These are phyloP conservation scores for Phymorhynchus buccinoides DNA, from an alignment of 1,140 invertebrate genomes.

Conservation along the genomic window DNA sequence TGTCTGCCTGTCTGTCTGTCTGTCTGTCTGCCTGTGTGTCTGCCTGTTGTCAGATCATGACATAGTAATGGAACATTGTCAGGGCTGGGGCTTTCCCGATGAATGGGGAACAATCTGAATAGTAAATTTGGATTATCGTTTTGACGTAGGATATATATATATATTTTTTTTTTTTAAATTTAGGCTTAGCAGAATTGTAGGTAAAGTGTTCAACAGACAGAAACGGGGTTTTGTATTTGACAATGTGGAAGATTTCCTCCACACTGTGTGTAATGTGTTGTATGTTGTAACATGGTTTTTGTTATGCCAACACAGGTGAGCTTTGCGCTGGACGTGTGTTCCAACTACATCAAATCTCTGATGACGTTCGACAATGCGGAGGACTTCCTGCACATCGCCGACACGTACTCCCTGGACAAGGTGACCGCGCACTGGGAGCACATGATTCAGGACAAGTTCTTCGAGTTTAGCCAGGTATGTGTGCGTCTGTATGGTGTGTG, in stretches of 20 bases:
- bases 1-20: no score
- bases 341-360: slow-evolving; percentile 68
- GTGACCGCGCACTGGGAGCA: slow-evolving; percentile 66
- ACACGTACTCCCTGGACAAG: slow-evolving; percentile 68
- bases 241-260: neutral
- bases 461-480: slow-evolving; percentile 62
- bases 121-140: no score
- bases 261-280: neutral
- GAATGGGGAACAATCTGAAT: no score
- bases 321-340: slow-evolving; percentile 68
- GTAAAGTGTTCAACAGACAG: neutral
- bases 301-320: slow-evolving; percentile 57
- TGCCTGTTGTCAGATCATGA: no score
- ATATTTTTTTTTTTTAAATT: no score
- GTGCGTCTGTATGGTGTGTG: no score
- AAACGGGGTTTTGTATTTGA: neutral
- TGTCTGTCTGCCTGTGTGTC: no score
- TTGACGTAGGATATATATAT: no score
- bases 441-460: slow-evolving; percentile 68
- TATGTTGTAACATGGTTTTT: neutral
- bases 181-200: no score
- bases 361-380: slow-evolving; percentile 70
- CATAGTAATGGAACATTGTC: no score
- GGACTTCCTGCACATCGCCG: slow-evolving; percentile 68
- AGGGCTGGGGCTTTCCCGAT: no score